Percentiles rank a stretch among this genome's conserved stretches.
These are phyloP conservation scores for Salminus brasiliensis DNA, from an alignment of 2,113 vertebrate species.

Conservation along the genomic window DNA sequence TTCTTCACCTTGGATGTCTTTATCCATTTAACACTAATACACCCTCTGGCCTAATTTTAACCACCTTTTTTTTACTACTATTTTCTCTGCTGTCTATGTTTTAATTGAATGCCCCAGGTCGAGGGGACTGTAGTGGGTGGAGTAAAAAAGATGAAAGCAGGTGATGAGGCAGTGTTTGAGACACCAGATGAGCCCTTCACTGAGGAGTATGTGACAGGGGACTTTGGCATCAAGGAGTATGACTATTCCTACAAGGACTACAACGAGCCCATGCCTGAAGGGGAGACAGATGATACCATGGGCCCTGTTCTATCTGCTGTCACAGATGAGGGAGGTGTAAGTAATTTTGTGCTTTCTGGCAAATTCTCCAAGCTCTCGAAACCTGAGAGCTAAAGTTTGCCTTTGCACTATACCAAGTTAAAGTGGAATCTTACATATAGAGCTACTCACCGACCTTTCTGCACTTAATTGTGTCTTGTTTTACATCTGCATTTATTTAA, in stretches of 20 bases:
- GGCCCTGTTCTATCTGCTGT: constrained; percentile 86
- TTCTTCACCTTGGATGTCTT: background rate
- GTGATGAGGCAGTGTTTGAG: constrained; percentile 53
- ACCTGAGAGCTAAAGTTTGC: constrained; percentile 54
- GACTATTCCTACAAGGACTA: constrained; percentile 88
- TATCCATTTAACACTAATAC: background rate
- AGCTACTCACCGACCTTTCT: too few species aligned
- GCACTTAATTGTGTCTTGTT: background rate
- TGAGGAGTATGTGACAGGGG: constrained; percentile 79
- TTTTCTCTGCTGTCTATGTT: background rate
- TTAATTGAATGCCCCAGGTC: constrained; percentile 60
- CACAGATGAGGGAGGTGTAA: constrained; percentile 87
- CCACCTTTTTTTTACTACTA: background rate
- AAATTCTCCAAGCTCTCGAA: constrained; percentile 40
- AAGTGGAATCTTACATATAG: constrained; percentile 21
- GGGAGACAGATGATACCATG: constrained; percentile 73
- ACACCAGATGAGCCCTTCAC: constrained; percentile 67
- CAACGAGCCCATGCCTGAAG: constrained; percentile 69
- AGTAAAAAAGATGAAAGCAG: constrained; percentile 65
- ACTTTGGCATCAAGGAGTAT: constrained; percentile 79
- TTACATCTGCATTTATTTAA: background rate
- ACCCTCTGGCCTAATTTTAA: constrained; percentile 12
- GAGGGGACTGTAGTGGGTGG: constrained; percentile 60
- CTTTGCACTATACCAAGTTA: constrained; percentile 21
- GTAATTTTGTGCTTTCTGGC: constrained; percentile 66